Evolutionary conservation across 2,888 invertebrate species (phyloP).

Genomic region (Conops quadrifasciatus): DNA sequence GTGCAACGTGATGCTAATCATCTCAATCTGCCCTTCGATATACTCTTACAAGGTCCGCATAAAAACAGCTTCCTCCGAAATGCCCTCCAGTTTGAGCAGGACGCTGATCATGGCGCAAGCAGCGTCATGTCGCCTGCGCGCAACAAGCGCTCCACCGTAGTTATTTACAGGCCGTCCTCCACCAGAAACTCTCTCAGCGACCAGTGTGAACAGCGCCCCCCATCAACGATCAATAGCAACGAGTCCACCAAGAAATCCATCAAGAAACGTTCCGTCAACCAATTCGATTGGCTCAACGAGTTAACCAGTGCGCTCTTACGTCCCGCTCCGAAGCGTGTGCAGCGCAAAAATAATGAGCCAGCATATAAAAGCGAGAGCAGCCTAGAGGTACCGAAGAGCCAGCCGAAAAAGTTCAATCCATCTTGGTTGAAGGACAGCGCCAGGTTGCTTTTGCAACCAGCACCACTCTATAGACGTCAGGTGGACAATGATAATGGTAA

Average conservation of each 20-base stretch:
- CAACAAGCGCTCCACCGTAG: slow-evolving; percentile 58
- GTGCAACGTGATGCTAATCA: slow-evolving; percentile 59
- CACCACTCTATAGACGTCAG: slow-evolving; percentile 42
- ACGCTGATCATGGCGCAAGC: slow-evolving; percentile 39
- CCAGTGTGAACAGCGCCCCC: slow-evolving; percentile 19
- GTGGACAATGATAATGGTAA: background rate
- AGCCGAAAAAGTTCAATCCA: slow-evolving; percentile 32
- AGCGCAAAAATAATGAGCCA: slow-evolving; percentile 11
- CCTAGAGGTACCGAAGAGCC: background rate
- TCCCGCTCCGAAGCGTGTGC: slow-evolving; percentile 55
- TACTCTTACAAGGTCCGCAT: slow-evolving; percentile 63
- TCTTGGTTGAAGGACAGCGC: slow-evolving; percentile 45
- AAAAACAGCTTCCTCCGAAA: slow-evolving; percentile 59
- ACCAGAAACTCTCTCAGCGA: slow-evolving; percentile 10
- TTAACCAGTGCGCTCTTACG: slow-evolving; percentile 54
- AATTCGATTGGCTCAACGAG: slow-evolving; percentile 60
- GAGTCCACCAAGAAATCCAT: slow-evolving; percentile 4
- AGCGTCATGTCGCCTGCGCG: slow-evolving; percentile 39
- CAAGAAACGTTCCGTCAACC: slow-evolving; percentile 52
- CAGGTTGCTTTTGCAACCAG: slow-evolving; percentile 40
- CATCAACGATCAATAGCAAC: background rate
- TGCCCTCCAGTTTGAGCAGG: slow-evolving; percentile 59
- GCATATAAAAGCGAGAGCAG: background rate
- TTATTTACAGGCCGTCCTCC: slow-evolving; percentile 59
- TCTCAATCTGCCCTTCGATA: slow-evolving; percentile 57